Percentiles rank a stretch among this genome's conserved stretches.
Conservation (phyloP, 2,113 vertebrate species). For the Romanogobio albipinnatus region DNA sequence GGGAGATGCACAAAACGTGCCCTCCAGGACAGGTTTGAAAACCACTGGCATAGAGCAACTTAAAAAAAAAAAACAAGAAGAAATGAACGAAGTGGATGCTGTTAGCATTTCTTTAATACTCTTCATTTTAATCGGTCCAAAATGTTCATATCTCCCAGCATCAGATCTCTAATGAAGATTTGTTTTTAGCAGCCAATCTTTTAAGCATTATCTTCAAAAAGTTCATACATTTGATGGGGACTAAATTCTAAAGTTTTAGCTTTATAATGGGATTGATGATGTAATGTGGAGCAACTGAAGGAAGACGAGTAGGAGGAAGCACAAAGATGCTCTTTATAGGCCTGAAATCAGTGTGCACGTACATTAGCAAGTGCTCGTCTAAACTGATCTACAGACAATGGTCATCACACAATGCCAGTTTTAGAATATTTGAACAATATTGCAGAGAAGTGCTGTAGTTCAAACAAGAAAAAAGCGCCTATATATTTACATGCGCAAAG, state of each 20-base stretch:
- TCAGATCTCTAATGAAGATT: neutral
- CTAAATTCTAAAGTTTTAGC: neutral
- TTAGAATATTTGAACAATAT: neutral
- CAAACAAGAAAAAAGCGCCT: neutral
- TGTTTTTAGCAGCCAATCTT: neutral
- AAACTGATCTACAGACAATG: neutral
- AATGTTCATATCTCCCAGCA: neutral
- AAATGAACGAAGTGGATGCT: neutral
- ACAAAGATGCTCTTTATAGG: neutral
- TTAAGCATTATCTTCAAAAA: neutral
- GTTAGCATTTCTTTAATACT: neutral
- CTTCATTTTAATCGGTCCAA: neutral
- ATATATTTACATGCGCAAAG: too few species aligned
- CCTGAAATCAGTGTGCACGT: neutral
- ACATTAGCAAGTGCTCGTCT: neutral
- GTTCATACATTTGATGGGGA: neutral
- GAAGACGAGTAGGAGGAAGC: neutral
- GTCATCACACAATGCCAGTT: neutral
- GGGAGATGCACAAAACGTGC: too few species aligned
- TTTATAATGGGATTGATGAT: conserved; percentile 26
- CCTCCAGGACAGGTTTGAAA: too few species aligned
- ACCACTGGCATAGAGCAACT: neutral
- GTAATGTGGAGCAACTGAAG: conserved; percentile 7
- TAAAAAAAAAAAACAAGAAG: too few species aligned
- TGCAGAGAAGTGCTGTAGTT: neutral